Evolutionary conservation across 2,888 invertebrate genomes (phyloP).

Genomic region (Empis stercorea): DNA sequence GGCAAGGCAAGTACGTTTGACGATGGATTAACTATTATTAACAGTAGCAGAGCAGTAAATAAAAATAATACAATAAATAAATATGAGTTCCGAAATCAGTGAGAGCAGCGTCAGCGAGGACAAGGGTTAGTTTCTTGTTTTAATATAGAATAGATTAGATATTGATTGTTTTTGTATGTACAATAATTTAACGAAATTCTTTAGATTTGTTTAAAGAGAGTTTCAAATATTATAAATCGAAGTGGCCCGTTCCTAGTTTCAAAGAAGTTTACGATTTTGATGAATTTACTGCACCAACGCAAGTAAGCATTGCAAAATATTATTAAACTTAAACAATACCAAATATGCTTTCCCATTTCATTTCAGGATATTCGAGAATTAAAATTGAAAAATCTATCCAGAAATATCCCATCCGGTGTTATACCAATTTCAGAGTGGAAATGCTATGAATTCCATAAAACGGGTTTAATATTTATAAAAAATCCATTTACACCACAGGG

Average conservation of each 20-base stretch:
- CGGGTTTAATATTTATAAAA: slow-evolving; percentile 65
- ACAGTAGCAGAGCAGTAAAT: too few species aligned
- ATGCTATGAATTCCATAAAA: slow-evolving; percentile 46
- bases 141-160: too few species aligned
- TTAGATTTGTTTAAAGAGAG: not conserved
- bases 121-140: too few species aligned
- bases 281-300: not conserved
- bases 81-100: too few species aligned
- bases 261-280: not conserved
- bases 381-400: not conserved
- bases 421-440: slow-evolving; percentile 44
- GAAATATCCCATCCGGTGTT: slow-evolving; percentile 16
- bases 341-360: too few species aligned
- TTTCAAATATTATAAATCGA: not conserved
- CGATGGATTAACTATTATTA: too few species aligned
- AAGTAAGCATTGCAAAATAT: not conserved
- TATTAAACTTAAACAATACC: too few species aligned
- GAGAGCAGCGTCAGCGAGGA: too few species aligned
- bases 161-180: too few species aligned
- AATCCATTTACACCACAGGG: slow-evolving; percentile 71
- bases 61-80: too few species aligned
- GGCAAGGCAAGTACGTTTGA: too few species aligned
- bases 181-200: too few species aligned
- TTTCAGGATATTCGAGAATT: not conserved
- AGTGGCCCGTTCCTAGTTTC: not conserved